Evolutionary conservation across 2,797 vertebrate species (phyloP).

Genomic region (Karalla daura): DNA sequence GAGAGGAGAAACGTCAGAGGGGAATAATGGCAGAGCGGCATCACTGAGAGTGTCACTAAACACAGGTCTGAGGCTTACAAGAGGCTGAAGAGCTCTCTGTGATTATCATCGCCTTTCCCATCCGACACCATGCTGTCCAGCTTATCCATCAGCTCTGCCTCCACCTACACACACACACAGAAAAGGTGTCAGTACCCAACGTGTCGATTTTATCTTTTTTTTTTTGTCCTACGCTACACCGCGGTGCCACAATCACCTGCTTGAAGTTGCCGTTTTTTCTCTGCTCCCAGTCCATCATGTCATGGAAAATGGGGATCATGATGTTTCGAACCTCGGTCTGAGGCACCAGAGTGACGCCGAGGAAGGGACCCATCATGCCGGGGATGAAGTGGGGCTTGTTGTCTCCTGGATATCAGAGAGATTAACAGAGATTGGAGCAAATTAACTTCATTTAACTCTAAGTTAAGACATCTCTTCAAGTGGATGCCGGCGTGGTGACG

Average conservation of each 20-base stretch:
- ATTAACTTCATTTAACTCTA: neutral
- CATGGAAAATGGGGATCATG: constrained; percentile 99
- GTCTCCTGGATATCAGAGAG: constrained; percentile 87
- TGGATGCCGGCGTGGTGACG: neutral
- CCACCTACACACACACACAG: constrained; percentile 87
- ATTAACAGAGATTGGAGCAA: neutral
- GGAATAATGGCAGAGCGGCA: constrained; percentile 68
- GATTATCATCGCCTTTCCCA: constrained; percentile 98
- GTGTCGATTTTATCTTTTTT: constrained; percentile 27
- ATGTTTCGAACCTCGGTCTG: constrained; percentile 96
- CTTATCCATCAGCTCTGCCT: constrained; percentile 97
- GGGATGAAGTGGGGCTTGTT: constrained; percentile 99
- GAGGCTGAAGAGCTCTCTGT: constrained; percentile 97
- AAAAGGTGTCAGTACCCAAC: constrained; percentile 14
- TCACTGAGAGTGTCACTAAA: constrained; percentile 26
- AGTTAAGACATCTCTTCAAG: neutral
- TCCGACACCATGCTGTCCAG: constrained; percentile 98
- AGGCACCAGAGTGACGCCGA: constrained; percentile 96
- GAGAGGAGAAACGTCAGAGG: constrained; percentile 34
- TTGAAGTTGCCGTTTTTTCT: constrained; percentile 99
- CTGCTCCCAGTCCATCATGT: constrained; percentile 99
- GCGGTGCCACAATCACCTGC: constrained; percentile 84
- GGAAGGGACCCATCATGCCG: constrained; percentile 98
- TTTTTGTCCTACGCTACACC: neutral
- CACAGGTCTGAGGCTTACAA: constrained; percentile 86